These are phyloP conservation scores for Argyresthia goedartella DNA, from an alignment of 2,888 invertebrate genomes.

Conservation along the genomic window DNA sequence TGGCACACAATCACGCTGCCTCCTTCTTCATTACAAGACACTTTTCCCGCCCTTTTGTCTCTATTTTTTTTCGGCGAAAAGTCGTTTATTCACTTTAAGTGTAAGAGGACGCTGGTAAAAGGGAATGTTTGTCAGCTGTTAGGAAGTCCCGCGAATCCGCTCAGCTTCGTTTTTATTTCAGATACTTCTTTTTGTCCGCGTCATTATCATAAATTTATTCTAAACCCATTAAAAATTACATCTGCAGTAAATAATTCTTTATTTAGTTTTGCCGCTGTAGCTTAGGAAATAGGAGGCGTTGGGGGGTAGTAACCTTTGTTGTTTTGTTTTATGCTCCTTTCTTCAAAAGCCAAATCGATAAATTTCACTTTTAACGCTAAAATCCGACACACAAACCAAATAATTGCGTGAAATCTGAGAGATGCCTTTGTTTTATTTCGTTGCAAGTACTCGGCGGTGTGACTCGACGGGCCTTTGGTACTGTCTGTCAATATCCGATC, in stretches of 20 bases:
- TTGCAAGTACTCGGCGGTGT: background rate
- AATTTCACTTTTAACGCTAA: no score
- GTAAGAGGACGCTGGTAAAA: conserved; percentile 14
- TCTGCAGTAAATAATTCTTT: conserved; percentile 3
- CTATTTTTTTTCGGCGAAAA: conserved; percentile 22
- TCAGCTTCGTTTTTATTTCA: conserved; percentile 4
- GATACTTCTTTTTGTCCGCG: conserved; percentile 1
- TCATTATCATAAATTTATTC: conserved; percentile 7
- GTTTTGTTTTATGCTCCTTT: no score
- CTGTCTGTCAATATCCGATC: conserved; percentile 62
- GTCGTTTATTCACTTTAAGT: conserved; percentile 24
- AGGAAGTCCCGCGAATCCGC: conserved; percentile 10
- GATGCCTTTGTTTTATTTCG: background rate
- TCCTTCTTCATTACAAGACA: conserved; percentile 32
- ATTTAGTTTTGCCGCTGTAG: background rate
- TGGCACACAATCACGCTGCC: conserved; percentile 31
- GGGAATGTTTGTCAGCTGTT: conserved; percentile 18
- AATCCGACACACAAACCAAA: no score
- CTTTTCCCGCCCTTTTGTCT: conserved; percentile 22
- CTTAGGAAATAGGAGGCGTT: background rate
- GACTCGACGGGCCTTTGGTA: conserved; percentile 46
- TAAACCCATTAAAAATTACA: conserved; percentile 8
- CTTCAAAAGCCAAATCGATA: no score
- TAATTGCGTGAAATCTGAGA: no score
- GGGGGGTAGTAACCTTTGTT: background rate